phyloP scores from a whole-genome alignment of 2,113 vertebrate genomes.

The Trochalopteron elliotii region DNA sequence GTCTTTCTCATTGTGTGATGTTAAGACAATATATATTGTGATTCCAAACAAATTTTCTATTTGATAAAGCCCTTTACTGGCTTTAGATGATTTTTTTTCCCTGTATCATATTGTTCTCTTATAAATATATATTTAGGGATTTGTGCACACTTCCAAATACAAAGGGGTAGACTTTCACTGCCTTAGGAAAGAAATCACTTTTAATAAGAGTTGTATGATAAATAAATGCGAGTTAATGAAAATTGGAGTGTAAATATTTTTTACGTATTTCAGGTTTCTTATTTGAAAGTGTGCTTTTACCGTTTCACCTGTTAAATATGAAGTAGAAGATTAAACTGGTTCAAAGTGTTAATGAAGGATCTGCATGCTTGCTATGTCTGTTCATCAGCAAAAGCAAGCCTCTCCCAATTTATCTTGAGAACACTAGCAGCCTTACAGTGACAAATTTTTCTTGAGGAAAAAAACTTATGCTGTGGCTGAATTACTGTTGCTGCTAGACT shows the following conservation, averaged over 20 bases:
- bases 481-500: constrained; percentile 60
- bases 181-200: constrained; percentile 72
- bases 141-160: constrained; percentile 71
- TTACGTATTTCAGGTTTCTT: constrained; percentile 70
- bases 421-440: constrained; percentile 64
- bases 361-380: constrained; percentile 57
- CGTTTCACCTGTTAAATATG: constrained; percentile 69
- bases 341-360: constrained; percentile 70
- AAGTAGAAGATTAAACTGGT: constrained; percentile 56
- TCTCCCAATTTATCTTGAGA: constrained; percentile 61
- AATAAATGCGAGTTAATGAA: constrained; percentile 72
- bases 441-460: constrained; percentile 24
- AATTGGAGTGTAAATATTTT: constrained; percentile 75
- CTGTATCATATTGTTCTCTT: constrained; percentile 72
- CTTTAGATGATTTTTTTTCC: constrained; percentile 66
- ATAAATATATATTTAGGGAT: constrained; percentile 69
- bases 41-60: constrained; percentile 70
- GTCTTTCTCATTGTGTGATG: constrained; percentile 64
- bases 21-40: constrained; percentile 70
- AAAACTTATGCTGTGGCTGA: constrained; percentile 42
- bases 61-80: constrained; percentile 66
- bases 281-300: constrained; percentile 74
- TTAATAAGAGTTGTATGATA: constrained; percentile 74
- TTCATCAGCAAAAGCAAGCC: constrained; percentile 66
- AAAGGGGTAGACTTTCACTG: constrained; percentile 70